Evolutionary conservation across 2,113 vertebrate species (phyloP).

Genomic region (Xerus inauris): DNA sequence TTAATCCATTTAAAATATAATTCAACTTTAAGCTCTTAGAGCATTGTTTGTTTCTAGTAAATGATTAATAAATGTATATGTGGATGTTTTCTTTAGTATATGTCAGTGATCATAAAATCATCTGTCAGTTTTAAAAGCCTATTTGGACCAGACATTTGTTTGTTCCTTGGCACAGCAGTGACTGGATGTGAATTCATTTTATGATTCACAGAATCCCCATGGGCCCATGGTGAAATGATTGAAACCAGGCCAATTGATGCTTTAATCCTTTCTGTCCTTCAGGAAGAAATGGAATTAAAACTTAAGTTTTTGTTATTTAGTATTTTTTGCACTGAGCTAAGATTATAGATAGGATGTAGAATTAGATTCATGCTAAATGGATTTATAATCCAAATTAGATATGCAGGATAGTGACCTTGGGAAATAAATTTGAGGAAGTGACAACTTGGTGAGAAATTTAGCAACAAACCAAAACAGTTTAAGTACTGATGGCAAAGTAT

Average conservation of each 20-base stretch:
- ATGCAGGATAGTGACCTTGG: conserved; percentile 53
- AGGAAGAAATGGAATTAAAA: conserved; percentile 68
- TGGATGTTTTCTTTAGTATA: conserved; percentile 54
- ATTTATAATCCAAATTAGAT: conserved; percentile 68
- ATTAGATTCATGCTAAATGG: conserved; percentile 47
- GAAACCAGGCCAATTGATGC: conserved; percentile 58
- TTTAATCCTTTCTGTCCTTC: conserved; percentile 74
- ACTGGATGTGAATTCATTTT: conserved; percentile 57
- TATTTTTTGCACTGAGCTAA: conserved; percentile 47
- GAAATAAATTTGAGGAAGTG: background rate
- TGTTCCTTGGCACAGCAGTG: background rate
- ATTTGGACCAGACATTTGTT: conserved; percentile 48
- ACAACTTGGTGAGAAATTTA: conserved; percentile 32
- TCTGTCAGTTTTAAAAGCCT: conserved; percentile 66
- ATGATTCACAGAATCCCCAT: conserved; percentile 50
- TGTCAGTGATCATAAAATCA: conserved; percentile 60
- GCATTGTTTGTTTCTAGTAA: conserved; percentile 19
- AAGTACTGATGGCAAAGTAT: background rate
- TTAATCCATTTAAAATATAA: conserved; percentile 58
- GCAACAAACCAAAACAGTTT: background rate
- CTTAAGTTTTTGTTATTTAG: conserved; percentile 54
- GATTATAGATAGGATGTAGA: conserved; percentile 52
- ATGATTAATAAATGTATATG: conserved; percentile 58
- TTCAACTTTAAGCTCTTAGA: conserved; percentile 43
- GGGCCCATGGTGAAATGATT: background rate